These are phyloP conservation scores for Diphyllodes magnificus DNA, from an alignment of 2,113 vertebrate genomes.

Conservation along the genomic window DNA sequence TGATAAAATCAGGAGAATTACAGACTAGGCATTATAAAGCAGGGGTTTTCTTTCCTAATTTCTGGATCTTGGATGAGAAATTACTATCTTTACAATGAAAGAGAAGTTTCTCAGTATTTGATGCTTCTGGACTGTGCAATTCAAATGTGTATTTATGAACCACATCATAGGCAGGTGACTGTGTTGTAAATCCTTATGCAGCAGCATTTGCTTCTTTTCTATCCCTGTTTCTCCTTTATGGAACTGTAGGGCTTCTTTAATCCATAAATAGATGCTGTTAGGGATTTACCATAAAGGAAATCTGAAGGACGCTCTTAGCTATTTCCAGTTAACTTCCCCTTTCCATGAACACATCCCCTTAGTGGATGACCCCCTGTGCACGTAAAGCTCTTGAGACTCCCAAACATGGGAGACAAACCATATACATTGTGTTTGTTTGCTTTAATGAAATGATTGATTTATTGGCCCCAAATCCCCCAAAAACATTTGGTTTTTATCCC, in stretches of 20 bases:
- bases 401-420: neutral
- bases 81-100: neutral
- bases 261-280: neutral
- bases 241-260: neutral
- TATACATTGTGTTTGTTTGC: neutral
- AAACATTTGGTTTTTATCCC: constrained; percentile 18
- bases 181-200: neutral
- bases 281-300: neutral
- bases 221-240: neutral
- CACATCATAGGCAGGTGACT: neutral
- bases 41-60: neutral
- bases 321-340: neutral
- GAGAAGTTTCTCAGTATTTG: neutral
- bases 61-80: neutral
- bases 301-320: neutral
- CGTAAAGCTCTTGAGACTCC: neutral
- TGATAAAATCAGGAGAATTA: neutral
- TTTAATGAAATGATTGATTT: constrained; percentile 19
- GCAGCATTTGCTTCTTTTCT: neutral
- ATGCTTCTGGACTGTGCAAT: neutral
- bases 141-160: neutral
- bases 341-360: neutral
- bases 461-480: neutral
- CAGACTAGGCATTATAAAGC: neutral
- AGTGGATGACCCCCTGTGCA: neutral